phyloP scores from a whole-genome alignment of 2,113 vertebrate species.

The Bufo bufo region DNA sequence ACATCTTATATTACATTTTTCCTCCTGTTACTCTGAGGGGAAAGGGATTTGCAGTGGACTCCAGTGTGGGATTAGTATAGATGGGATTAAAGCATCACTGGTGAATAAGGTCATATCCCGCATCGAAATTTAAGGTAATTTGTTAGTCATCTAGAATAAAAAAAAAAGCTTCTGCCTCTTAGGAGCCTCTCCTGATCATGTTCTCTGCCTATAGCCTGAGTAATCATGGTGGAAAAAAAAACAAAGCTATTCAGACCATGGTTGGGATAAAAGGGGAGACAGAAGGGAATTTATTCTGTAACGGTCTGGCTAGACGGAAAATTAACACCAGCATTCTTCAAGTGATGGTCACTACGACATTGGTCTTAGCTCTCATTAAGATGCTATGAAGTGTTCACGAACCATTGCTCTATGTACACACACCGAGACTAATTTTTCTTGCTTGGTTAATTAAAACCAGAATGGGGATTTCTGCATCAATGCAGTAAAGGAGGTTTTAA shows the following conservation, averaged over 20 bases:
- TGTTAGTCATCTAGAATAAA: constrained; percentile 49
- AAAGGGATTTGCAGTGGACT: constrained; percentile 18
- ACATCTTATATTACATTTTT: constrained; percentile 21
- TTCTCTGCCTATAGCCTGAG: background rate
- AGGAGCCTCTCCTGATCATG: constrained; percentile 17
- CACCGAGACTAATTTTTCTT: background rate
- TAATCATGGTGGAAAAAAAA: constrained; percentile 39
- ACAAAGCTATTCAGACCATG: constrained; percentile 23
- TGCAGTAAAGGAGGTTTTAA: background rate
- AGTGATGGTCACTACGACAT: constrained; percentile 19
- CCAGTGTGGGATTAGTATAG: background rate
- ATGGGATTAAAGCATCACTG: constrained; percentile 41
- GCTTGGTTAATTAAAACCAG: constrained; percentile 25
- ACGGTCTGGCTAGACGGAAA: constrained; percentile 44
- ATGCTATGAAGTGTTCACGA: background rate
- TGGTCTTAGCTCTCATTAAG: constrained; percentile 20
- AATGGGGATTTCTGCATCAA: background rate
- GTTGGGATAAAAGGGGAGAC: constrained; percentile 15
- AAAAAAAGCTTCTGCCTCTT: constrained; percentile 39
- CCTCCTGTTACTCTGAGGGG: constrained; percentile 6
- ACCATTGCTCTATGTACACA: background rate
- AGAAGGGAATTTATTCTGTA: background rate
- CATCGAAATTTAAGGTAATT: background rate
- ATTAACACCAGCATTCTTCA: constrained; percentile 25
- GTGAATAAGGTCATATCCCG: constrained; percentile 6